These are phyloP conservation scores for Platysternon megacephalum DNA, from an alignment of 2,113 vertebrate species.

Conservation along the genomic window DNA sequence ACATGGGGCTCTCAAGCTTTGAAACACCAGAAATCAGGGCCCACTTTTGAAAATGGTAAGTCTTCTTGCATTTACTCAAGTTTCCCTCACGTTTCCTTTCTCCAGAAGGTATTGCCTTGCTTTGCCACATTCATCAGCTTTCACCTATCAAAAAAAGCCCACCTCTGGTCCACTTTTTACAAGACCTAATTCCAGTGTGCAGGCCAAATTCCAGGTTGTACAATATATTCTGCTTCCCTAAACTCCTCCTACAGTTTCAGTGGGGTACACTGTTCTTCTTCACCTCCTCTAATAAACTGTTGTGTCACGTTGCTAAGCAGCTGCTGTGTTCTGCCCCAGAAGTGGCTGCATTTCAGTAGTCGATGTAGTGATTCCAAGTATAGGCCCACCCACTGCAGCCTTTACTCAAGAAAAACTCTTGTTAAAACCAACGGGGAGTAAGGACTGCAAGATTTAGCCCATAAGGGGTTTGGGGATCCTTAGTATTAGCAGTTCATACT, in stretches of 20 bases:
- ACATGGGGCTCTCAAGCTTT: background rate
- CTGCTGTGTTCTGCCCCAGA: background rate
- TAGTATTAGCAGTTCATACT: accelerated
- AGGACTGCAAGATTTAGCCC: background rate
- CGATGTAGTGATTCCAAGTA: accelerated
- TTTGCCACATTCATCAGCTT: background rate
- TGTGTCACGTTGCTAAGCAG: background rate
- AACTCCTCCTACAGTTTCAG: accelerated
- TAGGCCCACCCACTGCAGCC: background rate
- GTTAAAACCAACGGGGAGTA: background rate
- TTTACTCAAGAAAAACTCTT: background rate
- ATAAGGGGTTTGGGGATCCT: accelerated
- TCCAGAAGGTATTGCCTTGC: background rate
- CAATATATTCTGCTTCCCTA: background rate
- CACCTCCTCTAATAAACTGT: accelerated
- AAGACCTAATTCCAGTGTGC: accelerated
- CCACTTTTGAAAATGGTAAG: background rate
- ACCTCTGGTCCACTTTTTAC: accelerated
- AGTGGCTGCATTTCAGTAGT: accelerated
- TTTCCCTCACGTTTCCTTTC: background rate
- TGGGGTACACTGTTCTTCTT: accelerated
- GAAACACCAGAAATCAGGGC: background rate
- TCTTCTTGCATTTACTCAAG: background rate
- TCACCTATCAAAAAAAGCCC: background rate
- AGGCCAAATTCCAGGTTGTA: accelerated